These are phyloP conservation scores for Mamestra configurata DNA, from an alignment of 1,140 invertebrate genomes.

Conservation along the genomic window DNA sequence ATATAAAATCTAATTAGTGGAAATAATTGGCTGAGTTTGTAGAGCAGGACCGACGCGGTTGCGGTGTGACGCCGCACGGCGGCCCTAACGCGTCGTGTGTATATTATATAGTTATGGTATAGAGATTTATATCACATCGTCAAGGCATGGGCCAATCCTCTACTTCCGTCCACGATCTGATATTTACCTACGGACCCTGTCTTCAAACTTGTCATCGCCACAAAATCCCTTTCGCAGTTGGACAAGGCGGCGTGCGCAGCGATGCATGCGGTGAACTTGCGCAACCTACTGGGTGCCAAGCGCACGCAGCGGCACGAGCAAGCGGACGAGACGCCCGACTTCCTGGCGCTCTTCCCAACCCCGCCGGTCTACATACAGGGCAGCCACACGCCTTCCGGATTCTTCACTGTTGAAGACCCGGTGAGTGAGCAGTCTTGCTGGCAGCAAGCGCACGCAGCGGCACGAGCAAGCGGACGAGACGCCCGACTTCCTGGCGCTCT, in stretches of 20 bases:
- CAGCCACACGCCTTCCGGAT: conserved; percentile 98
- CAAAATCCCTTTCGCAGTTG: conserved; percentile 91
- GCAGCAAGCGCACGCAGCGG: no score
- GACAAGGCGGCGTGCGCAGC: conserved; percentile 99
- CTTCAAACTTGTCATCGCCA: no score
- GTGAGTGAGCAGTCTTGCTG: neutral
- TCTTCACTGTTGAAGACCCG: conserved; percentile 98
- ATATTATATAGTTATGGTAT: no score
- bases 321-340: conserved; percentile 98
- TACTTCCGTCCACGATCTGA: no score
- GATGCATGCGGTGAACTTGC: conserved; percentile 99
- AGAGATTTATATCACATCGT: no score
- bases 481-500: conserved; percentile 93
- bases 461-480: conserved; percentile 91
- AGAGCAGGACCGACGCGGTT: no score
- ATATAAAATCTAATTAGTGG: no score
- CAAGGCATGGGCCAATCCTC: no score
- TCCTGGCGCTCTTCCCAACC: conserved; percentile 96
- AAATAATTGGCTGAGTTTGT: no score
- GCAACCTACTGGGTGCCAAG: conserved; percentile 98
- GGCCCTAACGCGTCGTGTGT: no score
- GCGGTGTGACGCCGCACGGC: no score
- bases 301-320: conserved; percentile 99
- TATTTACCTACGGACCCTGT: no score
- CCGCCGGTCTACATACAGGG: conserved; percentile 99